phyloP scores from a whole-genome alignment of 2,797 vertebrate genomes.

The Malacoctenus gilli region DNA sequence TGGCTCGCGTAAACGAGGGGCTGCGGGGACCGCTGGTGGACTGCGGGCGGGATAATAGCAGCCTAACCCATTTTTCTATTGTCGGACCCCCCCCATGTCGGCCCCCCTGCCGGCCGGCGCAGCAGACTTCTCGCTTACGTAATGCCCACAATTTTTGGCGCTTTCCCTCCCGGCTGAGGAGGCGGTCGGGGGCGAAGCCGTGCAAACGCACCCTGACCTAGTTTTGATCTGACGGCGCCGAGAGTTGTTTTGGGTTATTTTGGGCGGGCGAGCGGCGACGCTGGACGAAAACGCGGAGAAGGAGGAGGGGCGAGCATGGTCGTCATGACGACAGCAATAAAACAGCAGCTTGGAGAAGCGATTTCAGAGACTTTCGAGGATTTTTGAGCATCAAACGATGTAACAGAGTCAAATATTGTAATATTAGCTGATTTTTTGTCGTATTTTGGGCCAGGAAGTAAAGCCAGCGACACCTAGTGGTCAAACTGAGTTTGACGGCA shows the following conservation, averaged over 20 bases:
- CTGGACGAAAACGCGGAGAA: too few species aligned
- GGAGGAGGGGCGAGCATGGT: too few species aligned
- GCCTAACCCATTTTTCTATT: constrained; percentile 82
- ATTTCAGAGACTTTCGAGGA: too few species aligned
- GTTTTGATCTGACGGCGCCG: constrained; percentile 50
- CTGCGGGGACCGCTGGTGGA: constrained; percentile 50
- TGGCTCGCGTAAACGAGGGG: constrained; percentile 60
- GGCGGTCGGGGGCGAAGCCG: constrained; percentile 32
- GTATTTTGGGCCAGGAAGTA: too few species aligned
- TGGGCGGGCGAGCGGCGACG: constrained; percentile 33
- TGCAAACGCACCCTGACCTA: constrained; percentile 69
- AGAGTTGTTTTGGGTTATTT: constrained; percentile 53
- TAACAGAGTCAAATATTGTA: too few species aligned
- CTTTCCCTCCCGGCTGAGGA: constrained; percentile 40
- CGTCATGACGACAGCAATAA: too few species aligned
- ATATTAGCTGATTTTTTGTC: too few species aligned
- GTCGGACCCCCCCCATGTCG: constrained; percentile 51
- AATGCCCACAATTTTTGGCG: constrained; percentile 76
- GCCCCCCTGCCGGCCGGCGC: constrained; percentile 62
- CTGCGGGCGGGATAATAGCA: constrained; percentile 74
- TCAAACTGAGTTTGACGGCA: too few species aligned
- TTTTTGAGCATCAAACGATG: too few species aligned
- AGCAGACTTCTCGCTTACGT: constrained; percentile 74
- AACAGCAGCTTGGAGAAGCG: too few species aligned
- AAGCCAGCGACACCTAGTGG: too few species aligned